Base-by-base conservation (phyloP, 1,140 invertebrate genomes). In the Contarinia nasturtii region DNA sequence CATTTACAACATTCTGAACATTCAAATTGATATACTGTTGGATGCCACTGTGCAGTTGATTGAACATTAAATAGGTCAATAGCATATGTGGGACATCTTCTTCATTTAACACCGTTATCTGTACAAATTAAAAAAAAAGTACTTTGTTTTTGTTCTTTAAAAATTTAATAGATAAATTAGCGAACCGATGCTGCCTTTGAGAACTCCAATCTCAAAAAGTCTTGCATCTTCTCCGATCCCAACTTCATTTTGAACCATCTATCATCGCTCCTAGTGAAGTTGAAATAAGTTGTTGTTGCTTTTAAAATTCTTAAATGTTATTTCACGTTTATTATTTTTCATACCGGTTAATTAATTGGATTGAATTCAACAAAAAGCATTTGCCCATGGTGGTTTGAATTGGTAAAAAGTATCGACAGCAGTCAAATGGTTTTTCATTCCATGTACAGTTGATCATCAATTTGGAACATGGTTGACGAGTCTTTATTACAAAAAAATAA, bases 291-390 rank as follows among this genome's bases (percentile, higher is more conserved):
- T n/a, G n/a, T n/a, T n/a, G n/a, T n/a, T n/a, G n/a, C n/a, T n/a
- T n/a, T n/a, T n/a, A n/a, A n/a, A n/a, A n/a, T n/a, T n/a, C n/a
- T n/a, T n/a, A n/a, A n/a, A n/a, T n/a, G n/a, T n/a, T n/a, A n/a
- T n/a, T n/a, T n/a, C n/a, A n/a, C n/a, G 14, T 43, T 21, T 38
- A 20, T 7, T 42, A 8, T 15, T 20, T 44, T 34, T 53, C 46
- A 44, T 52, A 52, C 22, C 44, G 41, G 46, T 48, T 55, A 52
- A 47, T 53, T 1, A 56, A 63, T 52, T 71, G 69, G 21, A 66
- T 53, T 0, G 69, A 68, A 42, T 73, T 74, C 3, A 75, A 54
- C 33, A 63, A 56, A 48, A 60, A 75, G 48, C 72, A 75, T 2
- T 51, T 50, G 0, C 73, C 73, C 7, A 61, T 53, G 42, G 72